Evolutionary conservation across 2,888 invertebrate genomes (phyloP), one percentile per base, ranked within the genome.

Genomic region (Salticus scenicus): DNA sequence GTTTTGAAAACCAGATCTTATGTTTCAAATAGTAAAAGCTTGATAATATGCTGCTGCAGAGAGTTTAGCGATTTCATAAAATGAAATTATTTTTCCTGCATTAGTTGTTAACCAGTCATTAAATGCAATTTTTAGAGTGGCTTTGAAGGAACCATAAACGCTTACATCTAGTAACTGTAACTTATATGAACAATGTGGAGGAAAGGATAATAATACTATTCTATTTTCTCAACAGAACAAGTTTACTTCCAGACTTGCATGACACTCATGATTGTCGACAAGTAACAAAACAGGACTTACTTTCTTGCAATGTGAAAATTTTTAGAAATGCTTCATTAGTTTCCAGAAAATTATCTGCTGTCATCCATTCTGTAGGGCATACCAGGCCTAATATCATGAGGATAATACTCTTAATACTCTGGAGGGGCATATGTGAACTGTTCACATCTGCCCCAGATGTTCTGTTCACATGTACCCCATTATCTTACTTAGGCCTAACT

Each of bases 151-250:
- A 27, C 66, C 76, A 76, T 10, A 64, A 33, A 76, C 91, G 12
- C 91, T 24, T 30, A 33, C 12, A 51, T 73, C 57, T 28, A 73
- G 89, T 14, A 91, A 91, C 89, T 92, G 92, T 67, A 92, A 76
- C 88, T 91, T 91, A 74, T 90, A 91, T 5, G 91, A 89, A 72
- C 90, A 90, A 88, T 92, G 91, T 10, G 90, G 91, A 30, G 90
- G 91, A 64, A 20, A 20, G 17, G 5, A 51, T 8, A 17, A 51
- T 51, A 51, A 20, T 17, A 8, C 17, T 51, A 20, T 20, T 51
- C n/a, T 14, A 5, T 51, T 51, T 51, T 51, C 24, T 88, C 89
- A 88, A 37, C 87, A 91, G 87, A 88, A 88, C 89, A 90, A 82
- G 88, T 91, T 67, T 10, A n/a, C n/a, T n/a, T n/a, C n/a, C n/a